Conservation (phyloP, 2,113 vertebrate species). For the Lophura nycthemera region DNA sequence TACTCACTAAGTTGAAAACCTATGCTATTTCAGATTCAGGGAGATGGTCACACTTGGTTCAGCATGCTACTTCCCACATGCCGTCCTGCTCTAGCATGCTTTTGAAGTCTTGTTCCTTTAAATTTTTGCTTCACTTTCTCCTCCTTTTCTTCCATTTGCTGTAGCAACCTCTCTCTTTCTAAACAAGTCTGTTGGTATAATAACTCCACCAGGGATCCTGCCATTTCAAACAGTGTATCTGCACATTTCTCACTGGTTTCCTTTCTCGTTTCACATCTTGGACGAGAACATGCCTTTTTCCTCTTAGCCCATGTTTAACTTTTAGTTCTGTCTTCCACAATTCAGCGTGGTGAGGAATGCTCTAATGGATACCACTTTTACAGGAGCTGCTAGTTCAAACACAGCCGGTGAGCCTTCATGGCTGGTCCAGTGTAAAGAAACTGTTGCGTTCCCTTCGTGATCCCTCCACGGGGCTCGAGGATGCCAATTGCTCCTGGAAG, state of each 20-base stretch:
- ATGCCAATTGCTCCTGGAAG: constrained; percentile 57
- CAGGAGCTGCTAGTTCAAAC: not conserved
- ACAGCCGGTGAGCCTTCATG: not conserved
- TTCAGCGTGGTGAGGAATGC: not conserved
- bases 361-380: not conserved
- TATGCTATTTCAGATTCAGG: not conserved
- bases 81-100: not conserved
- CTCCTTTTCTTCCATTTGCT: constrained; percentile 8
- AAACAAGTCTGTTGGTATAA: not conserved
- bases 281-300: not conserved
- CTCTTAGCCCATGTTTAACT: not conserved
- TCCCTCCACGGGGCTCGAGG: not conserved
- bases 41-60: not conserved
- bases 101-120: not conserved
- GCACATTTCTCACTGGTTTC: not conserved
- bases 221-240: not conserved
- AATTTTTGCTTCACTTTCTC: not conserved
- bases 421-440: not conserved
- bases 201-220: not conserved
- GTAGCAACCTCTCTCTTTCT: constrained; percentile 13
- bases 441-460: not conserved
- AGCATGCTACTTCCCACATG: not conserved
- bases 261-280: not conserved
- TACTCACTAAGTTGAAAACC: not conserved
- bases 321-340: not conserved